phyloP scores from a whole-genome alignment of 2,797 vertebrate species.

The Scomberomorus guttatus region DNA sequence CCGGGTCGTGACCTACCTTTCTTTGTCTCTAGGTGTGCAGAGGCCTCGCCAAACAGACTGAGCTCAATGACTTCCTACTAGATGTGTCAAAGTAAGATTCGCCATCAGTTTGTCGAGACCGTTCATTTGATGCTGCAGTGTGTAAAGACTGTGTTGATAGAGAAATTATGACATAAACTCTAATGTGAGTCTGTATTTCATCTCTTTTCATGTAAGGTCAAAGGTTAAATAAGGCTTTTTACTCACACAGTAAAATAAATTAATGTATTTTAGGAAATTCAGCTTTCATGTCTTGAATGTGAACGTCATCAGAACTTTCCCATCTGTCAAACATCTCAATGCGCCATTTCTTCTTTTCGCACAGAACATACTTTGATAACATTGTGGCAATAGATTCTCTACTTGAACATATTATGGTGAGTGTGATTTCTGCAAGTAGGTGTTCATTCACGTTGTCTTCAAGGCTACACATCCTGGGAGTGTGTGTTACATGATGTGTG shows the following conservation, averaged over 20 bases:
- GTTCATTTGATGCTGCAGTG: slow-evolving; percentile 13
- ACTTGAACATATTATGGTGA: slow-evolving; percentile 99
- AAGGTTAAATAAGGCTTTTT: slow-evolving; percentile 41
- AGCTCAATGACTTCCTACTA: slow-evolving; percentile 98
- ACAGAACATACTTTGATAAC: slow-evolving; percentile 99
- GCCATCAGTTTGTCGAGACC: slow-evolving; percentile 25
- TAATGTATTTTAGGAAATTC: slow-evolving; percentile 49
- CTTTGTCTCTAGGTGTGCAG: slow-evolving; percentile 90
- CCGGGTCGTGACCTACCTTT: slow-evolving; percentile 43
- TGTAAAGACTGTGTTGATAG: too few relatives aligned
- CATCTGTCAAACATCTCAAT: slow-evolving; percentile 79
- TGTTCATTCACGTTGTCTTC: slow-evolving; percentile 73
- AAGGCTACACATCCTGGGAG: slow-evolving; percentile 61
- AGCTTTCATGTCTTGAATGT: slow-evolving; percentile 73
- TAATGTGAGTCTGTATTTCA: slow-evolving; percentile 19
- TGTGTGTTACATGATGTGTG: slow-evolving; percentile 61
- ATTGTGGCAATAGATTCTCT: slow-evolving; percentile 99
- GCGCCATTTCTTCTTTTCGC: slow-evolving; percentile 80
- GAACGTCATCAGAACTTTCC: slow-evolving; percentile 72
- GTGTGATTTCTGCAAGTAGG: slow-evolving; percentile 78
- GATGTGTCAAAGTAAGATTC: slow-evolving; percentile 98
- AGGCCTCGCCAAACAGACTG: slow-evolving; percentile 98
- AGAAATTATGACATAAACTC: neutral
- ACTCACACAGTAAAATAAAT: slow-evolving; percentile 26
- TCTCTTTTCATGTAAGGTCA: slow-evolving; percentile 22